Evolutionary conservation across 2,797 vertebrate genomes (phyloP).

Genomic region (Brachyalestes nurse): DNA sequence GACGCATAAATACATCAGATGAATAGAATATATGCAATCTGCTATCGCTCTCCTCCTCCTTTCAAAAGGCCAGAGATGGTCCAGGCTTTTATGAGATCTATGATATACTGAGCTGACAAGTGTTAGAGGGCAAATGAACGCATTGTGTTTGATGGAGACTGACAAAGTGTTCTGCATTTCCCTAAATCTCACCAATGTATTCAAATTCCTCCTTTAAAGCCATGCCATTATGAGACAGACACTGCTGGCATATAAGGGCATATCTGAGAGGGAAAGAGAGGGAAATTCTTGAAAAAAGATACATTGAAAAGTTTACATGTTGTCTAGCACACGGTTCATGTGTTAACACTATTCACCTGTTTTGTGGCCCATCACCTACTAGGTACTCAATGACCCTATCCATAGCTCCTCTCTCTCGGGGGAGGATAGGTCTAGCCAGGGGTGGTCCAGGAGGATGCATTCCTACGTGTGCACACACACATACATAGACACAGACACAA

Average conservation of each 20-base stretch:
- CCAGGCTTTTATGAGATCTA: conserved; percentile 77
- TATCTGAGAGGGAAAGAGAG: conserved; percentile 79
- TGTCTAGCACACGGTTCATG: background rate
- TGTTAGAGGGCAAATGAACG: conserved; percentile 78
- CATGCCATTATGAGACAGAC: conserved; percentile 99
- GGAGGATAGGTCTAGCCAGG: conserved; percentile 92
- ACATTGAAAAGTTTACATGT: too few relatives aligned
- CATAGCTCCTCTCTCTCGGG: conserved; percentile 89
- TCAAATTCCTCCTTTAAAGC: conserved; percentile 99
- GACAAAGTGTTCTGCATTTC: conserved; percentile 69
- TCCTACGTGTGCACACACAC: conserved; percentile 74
- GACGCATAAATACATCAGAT: conserved; percentile 75
- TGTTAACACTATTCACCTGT: conserved; percentile 82
- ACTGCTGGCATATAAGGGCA: conserved; percentile 98
- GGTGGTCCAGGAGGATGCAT: conserved; percentile 97
- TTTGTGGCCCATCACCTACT: conserved; percentile 97
- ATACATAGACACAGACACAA: conserved; percentile 12
- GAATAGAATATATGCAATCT: conserved; percentile 76
- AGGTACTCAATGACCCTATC: conserved; percentile 97
- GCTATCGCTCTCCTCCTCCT: conserved; percentile 59
- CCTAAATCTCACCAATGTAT: conserved; percentile 91
- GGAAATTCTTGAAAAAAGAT: conserved; percentile 27
- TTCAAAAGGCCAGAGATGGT: conserved; percentile 71
- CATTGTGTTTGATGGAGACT: conserved; percentile 75
- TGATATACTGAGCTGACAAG: conserved; percentile 78